phyloP scores from a whole-genome alignment of 2,113 vertebrate genomes.

The Cavia porcellus region DNA sequence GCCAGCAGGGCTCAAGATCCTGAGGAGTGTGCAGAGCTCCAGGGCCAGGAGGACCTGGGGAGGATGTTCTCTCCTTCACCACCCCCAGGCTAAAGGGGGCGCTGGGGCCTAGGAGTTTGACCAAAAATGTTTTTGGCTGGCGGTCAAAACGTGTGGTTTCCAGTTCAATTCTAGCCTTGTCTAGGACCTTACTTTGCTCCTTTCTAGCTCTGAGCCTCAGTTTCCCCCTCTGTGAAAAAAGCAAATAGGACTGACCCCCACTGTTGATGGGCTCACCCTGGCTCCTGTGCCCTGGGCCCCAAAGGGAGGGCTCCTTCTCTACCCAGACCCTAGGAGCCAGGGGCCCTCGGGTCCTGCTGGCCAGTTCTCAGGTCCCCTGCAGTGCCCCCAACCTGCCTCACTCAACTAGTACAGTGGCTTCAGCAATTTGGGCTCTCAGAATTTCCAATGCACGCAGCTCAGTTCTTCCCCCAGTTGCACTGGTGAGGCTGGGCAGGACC shows the following conservation, averaged over 20 bases:
- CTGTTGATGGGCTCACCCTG: neutral
- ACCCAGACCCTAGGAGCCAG: neutral
- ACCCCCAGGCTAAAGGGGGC: neutral
- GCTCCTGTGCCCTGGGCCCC: neutral
- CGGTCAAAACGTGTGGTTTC: neutral
- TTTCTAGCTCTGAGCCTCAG: neutral
- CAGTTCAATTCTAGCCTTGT: neutral
- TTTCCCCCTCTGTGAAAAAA: constrained; percentile 36
- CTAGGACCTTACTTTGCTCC: neutral
- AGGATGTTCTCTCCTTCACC: neutral
- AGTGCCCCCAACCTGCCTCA: neutral
- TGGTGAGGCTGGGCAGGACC: neutral
- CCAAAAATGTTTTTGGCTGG: neutral
- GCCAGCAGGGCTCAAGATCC: neutral
- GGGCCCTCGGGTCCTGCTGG: neutral
- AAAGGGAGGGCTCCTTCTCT: neutral
- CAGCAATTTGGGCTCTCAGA: neutral
- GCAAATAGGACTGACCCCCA: neutral
- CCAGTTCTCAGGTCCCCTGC: neutral
- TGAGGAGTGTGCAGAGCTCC: neutral
- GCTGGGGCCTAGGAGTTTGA: neutral
- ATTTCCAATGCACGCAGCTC: neutral
- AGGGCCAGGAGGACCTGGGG: fast-evolving
- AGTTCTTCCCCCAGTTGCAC: neutral
- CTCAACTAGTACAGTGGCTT: neutral